These are phyloP conservation scores for Etheostoma cragini DNA, from an alignment of 2,113 vertebrate species.

Conservation along the genomic window DNA sequence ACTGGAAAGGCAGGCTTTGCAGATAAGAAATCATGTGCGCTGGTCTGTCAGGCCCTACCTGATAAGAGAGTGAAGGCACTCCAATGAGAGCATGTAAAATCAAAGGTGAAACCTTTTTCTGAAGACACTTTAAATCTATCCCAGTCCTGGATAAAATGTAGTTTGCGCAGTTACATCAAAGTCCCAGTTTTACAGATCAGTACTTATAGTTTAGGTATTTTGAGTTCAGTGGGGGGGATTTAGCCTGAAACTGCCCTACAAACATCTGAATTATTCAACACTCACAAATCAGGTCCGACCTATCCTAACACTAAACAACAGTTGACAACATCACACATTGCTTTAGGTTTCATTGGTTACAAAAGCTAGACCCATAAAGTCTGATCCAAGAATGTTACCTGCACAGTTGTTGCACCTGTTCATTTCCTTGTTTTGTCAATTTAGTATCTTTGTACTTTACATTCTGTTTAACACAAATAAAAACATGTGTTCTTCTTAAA, in stretches of 20 bases:
- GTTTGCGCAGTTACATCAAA: not conserved
- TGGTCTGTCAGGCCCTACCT: not conserved
- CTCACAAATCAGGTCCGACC: too few relatives aligned
- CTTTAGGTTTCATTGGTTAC: not conserved
- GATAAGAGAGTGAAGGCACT: slow-evolving; percentile 25
- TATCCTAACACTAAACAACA: not conserved
- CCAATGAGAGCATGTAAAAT: not conserved
- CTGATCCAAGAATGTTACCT: not conserved
- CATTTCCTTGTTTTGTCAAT: not conserved
- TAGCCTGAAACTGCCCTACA: not conserved
- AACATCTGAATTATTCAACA: not conserved
- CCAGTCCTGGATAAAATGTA: not conserved
- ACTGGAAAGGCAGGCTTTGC: slow-evolving; percentile 12
- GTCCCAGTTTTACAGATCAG: not conserved
- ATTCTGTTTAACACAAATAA: not conserved
- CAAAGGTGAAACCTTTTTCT: not conserved
- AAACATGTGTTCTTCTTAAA: not conserved
- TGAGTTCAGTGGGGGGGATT: not conserved
- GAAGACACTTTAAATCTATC: not conserved
- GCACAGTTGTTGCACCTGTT: not conserved
- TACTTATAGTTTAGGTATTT: not conserved
- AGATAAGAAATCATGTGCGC: slow-evolving; percentile 2
- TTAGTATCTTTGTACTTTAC: not conserved
- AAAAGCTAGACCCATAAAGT: slow-evolving; percentile 12
- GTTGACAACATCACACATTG: too few relatives aligned